These are phyloP conservation scores for Drosophila kokeensis DNA, from an alignment of 2,888 invertebrate species.

Conservation along the genomic window DNA sequence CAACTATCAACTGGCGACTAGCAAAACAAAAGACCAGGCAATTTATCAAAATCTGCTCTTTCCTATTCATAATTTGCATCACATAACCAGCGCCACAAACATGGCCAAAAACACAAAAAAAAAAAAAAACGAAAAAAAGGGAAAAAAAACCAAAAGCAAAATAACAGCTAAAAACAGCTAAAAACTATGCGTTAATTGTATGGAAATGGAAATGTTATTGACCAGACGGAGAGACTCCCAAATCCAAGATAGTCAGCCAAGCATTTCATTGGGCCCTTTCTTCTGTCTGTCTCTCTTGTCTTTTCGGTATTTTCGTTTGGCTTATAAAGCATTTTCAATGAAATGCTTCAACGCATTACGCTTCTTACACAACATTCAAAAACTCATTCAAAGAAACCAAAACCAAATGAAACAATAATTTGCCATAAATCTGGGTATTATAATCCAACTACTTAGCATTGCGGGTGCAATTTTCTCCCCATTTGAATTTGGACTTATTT, in stretches of 20 bases:
- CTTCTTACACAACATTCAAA: constrained; percentile 49
- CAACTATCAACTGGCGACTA: constrained; percentile 14
- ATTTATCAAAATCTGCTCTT: constrained; percentile 68
- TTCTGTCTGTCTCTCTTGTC: constrained; percentile 23
- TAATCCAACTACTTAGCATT: constrained; percentile 54
- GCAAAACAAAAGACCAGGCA: constrained; percentile 48
- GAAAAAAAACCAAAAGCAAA: constrained; percentile 1
- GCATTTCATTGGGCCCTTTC: constrained; percentile 70
- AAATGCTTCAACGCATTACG: constrained; percentile 41
- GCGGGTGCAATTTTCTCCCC: constrained; percentile 60
- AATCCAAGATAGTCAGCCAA: constrained; percentile 29
- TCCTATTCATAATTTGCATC: constrained; percentile 76
- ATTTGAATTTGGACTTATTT: constrained; percentile 39
- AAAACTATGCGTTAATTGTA: constrained; percentile 73
- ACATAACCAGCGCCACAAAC: constrained; percentile 68
- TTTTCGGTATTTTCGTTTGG: constrained; percentile 22
- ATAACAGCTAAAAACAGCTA: constrained; percentile 11
- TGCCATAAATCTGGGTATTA: constrained; percentile 58
- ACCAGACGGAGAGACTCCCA: constrained; percentile 28
- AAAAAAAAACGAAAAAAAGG: background rate
- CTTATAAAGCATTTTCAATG: constrained; percentile 27
- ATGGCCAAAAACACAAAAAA: constrained; percentile 42
- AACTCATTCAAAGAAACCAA: constrained; percentile 35
- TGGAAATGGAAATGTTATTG: constrained; percentile 75
- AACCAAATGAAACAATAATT: constrained; percentile 43